phyloP scores from a whole-genome alignment of 23 tunicate genomes.

The Halocynthia aurantium region DNA sequence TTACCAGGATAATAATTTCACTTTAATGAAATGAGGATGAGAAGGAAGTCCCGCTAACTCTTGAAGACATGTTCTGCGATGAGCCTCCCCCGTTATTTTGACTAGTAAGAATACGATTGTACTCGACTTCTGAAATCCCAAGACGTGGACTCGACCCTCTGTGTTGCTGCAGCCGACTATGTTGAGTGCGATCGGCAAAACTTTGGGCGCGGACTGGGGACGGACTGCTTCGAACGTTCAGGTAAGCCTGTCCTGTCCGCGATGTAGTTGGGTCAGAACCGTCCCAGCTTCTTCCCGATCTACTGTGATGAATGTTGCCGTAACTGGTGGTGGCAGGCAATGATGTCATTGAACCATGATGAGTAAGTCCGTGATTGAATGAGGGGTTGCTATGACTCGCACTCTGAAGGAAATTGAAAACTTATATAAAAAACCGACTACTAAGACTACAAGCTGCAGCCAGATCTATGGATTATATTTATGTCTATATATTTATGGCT shows the following conservation, averaged over 20 bases:
- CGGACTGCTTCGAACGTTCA: slow-evolving; percentile 49
- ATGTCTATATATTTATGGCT: background rate
- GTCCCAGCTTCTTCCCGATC: slow-evolving; percentile 81
- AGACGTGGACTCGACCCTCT: slow-evolving; percentile 52
- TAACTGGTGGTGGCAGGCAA: slow-evolving; percentile 32
- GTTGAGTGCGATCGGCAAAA: slow-evolving; percentile 35
- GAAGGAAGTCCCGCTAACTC: slow-evolving; percentile 76
- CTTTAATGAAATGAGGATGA: slow-evolving; percentile 78
- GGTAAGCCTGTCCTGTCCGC: slow-evolving; percentile 22
- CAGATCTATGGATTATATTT: background rate
- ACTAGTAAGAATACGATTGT: background rate
- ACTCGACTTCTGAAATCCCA: slow-evolving; percentile 26
- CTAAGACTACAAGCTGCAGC: background rate
- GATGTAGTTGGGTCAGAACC: slow-evolving; percentile 50
- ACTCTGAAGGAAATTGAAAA: no score
- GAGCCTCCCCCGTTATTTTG: slow-evolving; percentile 1
- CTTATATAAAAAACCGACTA: background rate
- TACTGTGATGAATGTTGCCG: slow-evolving; percentile 37
- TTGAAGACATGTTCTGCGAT: background rate
- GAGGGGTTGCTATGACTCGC: no score
- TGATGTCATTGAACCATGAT: slow-evolving; percentile 80
- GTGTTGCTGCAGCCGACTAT: slow-evolving; percentile 19
- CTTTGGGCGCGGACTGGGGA: slow-evolving; percentile 45
- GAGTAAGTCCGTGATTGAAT: slow-evolving; percentile 12
- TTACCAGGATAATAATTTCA: background rate